These are phyloP conservation scores for Ataeniobius toweri DNA, from an alignment of 2,797 vertebrate genomes.

Conservation along the genomic window DNA sequence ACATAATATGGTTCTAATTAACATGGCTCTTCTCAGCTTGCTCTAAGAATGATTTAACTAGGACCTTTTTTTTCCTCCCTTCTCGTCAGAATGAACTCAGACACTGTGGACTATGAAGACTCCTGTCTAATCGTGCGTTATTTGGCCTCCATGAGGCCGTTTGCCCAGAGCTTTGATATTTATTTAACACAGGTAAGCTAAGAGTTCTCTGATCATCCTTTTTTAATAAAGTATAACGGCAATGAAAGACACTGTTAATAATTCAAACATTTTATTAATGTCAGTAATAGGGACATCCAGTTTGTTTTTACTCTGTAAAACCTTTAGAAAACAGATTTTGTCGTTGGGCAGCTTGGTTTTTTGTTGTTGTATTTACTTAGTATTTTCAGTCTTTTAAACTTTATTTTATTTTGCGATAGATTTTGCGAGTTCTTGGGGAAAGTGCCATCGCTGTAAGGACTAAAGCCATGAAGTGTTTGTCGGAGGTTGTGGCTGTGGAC, in stretches of 20 bases:
- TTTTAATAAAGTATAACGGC: not conserved
- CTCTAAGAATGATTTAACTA: not conserved
- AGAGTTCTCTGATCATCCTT: not conserved
- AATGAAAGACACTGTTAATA: not conserved
- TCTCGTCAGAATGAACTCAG: conserved; percentile 89
- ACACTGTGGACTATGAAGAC: conserved; percentile 98
- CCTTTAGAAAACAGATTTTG: not conserved
- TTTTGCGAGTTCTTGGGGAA: conserved; percentile 97
- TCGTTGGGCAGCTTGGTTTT: not conserved
- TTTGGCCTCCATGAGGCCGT: conserved; percentile 99
- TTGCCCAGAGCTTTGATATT: conserved; percentile 99
- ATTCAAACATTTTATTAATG: not conserved
- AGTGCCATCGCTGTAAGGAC: conserved; percentile 98
- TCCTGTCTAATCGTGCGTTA: conserved; percentile 97
- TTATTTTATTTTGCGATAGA: conserved; percentile 67
- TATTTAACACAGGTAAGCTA: conserved; percentile 97
- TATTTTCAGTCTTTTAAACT: not conserved
- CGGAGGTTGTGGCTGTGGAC: conserved; percentile 97
- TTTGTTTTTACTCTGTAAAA: not conserved
- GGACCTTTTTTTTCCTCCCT: conserved; percentile 10
- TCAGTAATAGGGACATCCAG: not conserved
- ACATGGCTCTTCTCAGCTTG: not conserved
- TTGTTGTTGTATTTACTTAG: not conserved
- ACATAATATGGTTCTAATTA: not conserved
- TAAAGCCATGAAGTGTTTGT: conserved; percentile 99